Base-by-base conservation (phyloP, 2,888 invertebrate species). In the Melinaea menophilus region DNA sequence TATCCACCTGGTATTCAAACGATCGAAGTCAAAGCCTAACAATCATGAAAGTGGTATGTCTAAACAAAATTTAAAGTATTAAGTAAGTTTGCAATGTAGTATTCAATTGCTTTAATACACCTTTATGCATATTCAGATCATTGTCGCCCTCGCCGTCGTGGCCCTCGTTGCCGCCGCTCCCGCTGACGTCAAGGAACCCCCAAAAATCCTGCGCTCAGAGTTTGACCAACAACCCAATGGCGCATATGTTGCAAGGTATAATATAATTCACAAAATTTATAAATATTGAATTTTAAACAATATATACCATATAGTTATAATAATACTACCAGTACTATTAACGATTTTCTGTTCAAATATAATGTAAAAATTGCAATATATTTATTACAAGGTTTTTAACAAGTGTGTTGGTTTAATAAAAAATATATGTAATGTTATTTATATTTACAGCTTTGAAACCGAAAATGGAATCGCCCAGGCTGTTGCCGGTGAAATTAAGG, bases 391-490 rank as follows among this genome's bases (percentile, higher is more conserved):
- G 7, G 1, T 37, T 7, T 9, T 41, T 9, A 9, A 9, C 11
- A 9, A 3, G 31, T 51, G 0, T n/a, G 31, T 51, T n/a, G 5
- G 31, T 51, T n/a, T 48, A 48, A 1, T 13, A 48, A 48, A n/a
- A n/a, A 48, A 48, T 48, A 5, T 13, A n/a, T 51, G 5, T 51
- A 51, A 51, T 7, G 5, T 31, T 3, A 31, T 22, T 31, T 31
- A 46, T 2, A 5, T 47, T 56, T 74, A 2, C 68, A 92, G 92
- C 46, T 91, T 79, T 71, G 92, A 93, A 77, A 90, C 92, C 3
- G 92, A 88, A 47, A 86, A 93, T 67, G 93, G 93, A 11, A 93
- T 91, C 73, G 59, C 70, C 2, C 92, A 90, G 7, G 74, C 86
- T 56, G 93, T 93, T 72, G 73, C 67, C 2, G 94, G 94, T n/a